These are phyloP conservation scores for Parelbella ahira DNA, from an alignment of 2,888 invertebrate genomes.

Conservation along the genomic window DNA sequence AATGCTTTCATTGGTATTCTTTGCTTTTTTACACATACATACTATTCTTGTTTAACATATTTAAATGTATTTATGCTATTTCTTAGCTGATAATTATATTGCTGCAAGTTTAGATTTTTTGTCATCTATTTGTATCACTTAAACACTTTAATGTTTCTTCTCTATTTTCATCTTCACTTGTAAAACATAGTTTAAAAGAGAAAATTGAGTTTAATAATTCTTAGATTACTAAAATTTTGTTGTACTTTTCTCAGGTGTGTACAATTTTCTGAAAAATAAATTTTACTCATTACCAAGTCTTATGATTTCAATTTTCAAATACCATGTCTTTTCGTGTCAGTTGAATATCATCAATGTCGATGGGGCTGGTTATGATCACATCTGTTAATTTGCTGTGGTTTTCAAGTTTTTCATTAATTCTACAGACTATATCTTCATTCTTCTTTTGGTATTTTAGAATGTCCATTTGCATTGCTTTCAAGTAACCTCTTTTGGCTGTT, in stretches of 20 bases:
- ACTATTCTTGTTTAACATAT: slow-evolving; percentile 35
- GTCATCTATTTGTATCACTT: slow-evolving; percentile 50
- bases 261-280: slow-evolving; percentile 79
- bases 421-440: slow-evolving; percentile 56
- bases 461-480: slow-evolving; percentile 66
- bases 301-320: slow-evolving; percentile 49
- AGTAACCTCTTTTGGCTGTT: slow-evolving; percentile 61
- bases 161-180: slow-evolving; percentile 68
- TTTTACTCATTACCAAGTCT: slow-evolving; percentile 61
- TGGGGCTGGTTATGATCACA: slow-evolving; percentile 37
- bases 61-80: slow-evolving; percentile 42
- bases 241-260: slow-evolving; percentile 77
- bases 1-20: slow-evolving; percentile 24
- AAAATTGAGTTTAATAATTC: slow-evolving; percentile 59
- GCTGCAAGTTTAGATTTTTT: slow-evolving; percentile 54
- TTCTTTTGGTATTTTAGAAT: slow-evolving; percentile 68
- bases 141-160: slow-evolving; percentile 52
- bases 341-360: slow-evolving; percentile 43
- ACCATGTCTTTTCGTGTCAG: slow-evolving; percentile 54
- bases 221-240: slow-evolving; percentile 61
- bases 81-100: slow-evolving; percentile 49
- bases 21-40: slow-evolving; percentile 28
- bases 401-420: slow-evolving; percentile 54
- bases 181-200: slow-evolving; percentile 55
- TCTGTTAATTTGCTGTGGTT: slow-evolving; percentile 49